phyloP scores from a whole-genome alignment of 2,113 vertebrate genomes.

The Xenus cinereus region DNA sequence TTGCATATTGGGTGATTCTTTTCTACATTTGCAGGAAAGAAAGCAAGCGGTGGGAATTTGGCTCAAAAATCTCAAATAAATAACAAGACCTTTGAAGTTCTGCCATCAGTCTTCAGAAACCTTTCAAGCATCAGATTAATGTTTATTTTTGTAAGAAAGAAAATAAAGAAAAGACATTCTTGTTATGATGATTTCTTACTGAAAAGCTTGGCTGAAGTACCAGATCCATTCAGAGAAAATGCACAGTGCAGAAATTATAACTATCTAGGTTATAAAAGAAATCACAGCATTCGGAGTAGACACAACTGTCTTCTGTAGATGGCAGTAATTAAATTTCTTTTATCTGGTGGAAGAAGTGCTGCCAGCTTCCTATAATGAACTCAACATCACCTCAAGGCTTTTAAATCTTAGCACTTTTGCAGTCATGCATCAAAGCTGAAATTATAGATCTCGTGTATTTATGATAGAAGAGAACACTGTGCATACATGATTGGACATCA shows the following conservation, averaged over 20 bases:
- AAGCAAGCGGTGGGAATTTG: not conserved
- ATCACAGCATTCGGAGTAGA: slow-evolving; percentile 30
- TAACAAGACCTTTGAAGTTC: slow-evolving; percentile 35
- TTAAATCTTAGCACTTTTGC: slow-evolving; percentile 52
- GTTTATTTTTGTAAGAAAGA: slow-evolving; percentile 25
- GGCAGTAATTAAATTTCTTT: slow-evolving; percentile 68
- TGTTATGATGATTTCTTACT: slow-evolving; percentile 7
- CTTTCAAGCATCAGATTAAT: slow-evolving; percentile 24
- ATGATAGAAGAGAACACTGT: not conserved
- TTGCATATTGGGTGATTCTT: not conserved
- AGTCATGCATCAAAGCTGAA: slow-evolving; percentile 45
- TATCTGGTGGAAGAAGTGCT: slow-evolving; percentile 37
- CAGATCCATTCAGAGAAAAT: slow-evolving; percentile 1
- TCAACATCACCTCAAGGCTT: slow-evolving; percentile 47
- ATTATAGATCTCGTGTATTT: slow-evolving; percentile 39
- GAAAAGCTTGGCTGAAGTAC: slow-evolving; percentile 43
- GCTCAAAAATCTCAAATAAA: slow-evolving; percentile 10
- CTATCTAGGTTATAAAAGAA: slow-evolving; percentile 36
- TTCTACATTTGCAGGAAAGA: not conserved
- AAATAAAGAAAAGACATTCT: slow-evolving; percentile 36
- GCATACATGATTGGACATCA: slow-evolving; percentile 11
- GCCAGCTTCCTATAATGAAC: slow-evolving; percentile 50
- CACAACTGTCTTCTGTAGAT: slow-evolving; percentile 34
- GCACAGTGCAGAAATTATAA: slow-evolving; percentile 5
- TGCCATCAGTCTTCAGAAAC: not conserved